Evolutionary conservation across 2,888 invertebrate species (phyloP), one percentile per base, ranked within the genome.

Genomic region (Drosophila pegasa): DNA sequence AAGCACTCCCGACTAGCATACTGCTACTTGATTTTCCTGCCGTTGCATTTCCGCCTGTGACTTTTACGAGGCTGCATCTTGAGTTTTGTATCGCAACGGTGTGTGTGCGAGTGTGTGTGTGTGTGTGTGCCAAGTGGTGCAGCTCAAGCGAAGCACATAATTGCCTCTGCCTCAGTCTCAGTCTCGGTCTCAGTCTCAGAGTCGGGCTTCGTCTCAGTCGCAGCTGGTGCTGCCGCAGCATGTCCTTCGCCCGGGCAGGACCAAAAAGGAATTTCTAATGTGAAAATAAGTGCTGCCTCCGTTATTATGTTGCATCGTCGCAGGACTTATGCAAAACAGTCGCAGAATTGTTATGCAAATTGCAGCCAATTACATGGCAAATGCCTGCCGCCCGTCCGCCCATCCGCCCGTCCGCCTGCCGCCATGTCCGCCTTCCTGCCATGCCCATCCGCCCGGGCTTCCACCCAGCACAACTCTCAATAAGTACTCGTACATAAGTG

Each of bases 121-220:
- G 50, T 38, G 65, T 61, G 37, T 51, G 27, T 52, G 52, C 20
- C 66, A 62, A 83, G 80, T 72, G 65, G 57, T 71, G 83, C 72
- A 85, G 67, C 80, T 88, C 76, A 88, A 88, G 80, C 89, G 79
- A 88, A 89, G 90, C 79, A 88, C 78, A 89, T 88, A 88, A 88
- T 88, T 88, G 88, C 79, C 88, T 85, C 83, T 87, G 81, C 85
- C 51, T 45, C 48, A 5, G 48, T 20, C 40, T 37, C 58, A 12
- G 61, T 31, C 7, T 29, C 38, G 16, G 45, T 10, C 20, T 27
- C 37, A 16, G 59, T 31, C 9, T n/a, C 57, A 8, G 73, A 73
- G 41, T 47, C 27, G 12, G 33, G 9, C 43, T 31, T 35, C 20
- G 43, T 52, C 14, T 35, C 47, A 25, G 43, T 18, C 25, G 38